These are phyloP conservation scores for Turritopsis rubra DNA, from an alignment of 30 jellyfish, hydroid and myxozoan species.

Conservation along the genomic window DNA sequence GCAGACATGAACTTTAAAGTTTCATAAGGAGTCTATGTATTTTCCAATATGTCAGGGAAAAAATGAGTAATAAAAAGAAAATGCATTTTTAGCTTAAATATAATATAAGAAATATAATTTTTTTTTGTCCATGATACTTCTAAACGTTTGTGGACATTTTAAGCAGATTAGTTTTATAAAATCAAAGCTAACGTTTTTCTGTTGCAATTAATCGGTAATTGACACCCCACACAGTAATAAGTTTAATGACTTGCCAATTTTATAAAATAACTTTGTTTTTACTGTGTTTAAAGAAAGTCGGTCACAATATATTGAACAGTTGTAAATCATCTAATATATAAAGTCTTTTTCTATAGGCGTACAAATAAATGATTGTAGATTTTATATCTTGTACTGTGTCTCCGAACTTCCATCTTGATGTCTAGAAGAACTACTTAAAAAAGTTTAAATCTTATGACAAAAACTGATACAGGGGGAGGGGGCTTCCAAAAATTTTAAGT, in stretches of 20 bases:
- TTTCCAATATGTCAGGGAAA: too few relatives aligned
- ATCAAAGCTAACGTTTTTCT: neutral
- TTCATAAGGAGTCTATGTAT: too few relatives aligned
- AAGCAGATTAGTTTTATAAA: neutral
- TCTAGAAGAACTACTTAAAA: neutral
- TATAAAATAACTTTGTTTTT: neutral
- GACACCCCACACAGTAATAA: neutral
- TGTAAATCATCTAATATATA: neutral
- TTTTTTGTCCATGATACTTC: too few relatives aligned
- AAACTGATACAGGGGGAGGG: too few relatives aligned
- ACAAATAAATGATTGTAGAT: neutral
- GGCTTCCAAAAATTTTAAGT: too few relatives aligned
- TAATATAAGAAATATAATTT: too few relatives aligned
- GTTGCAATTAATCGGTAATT: neutral
- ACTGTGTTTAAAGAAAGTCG: neutral
- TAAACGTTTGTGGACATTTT: too few relatives aligned
- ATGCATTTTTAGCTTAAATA: too few relatives aligned
- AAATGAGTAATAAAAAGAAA: too few relatives aligned
- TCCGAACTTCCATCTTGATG: neutral
- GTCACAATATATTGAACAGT: neutral
- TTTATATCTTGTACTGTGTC: neutral
- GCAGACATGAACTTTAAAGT: too few relatives aligned
- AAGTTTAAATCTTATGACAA: neutral
- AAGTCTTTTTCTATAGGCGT: neutral
- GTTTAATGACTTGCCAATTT: neutral